Evolutionary conservation across 2,797 vertebrate species (phyloP), one percentile per base, ranked within the genome.

Genomic region (Sebastes steindachneri): DNA sequence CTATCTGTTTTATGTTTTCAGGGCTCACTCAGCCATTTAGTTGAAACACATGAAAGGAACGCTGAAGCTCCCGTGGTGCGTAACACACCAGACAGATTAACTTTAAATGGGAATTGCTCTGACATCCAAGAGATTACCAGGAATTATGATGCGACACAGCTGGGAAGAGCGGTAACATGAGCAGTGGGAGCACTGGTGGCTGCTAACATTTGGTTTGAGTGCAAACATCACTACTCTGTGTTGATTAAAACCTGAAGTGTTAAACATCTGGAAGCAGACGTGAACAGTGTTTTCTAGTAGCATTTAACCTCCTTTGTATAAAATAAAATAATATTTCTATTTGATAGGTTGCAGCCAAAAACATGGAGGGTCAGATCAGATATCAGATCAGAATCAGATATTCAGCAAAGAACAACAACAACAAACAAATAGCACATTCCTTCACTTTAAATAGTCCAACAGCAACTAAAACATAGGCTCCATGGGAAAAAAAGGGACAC

Each of bases 21-120:
- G 62, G 3, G 25, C 75, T 93, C 90, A 88, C 74, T 85, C 75
- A 92, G 25, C 71, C 73, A 64, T 85, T 85, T 79, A 74, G 59
- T 12, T 68, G 83, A 77, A 84, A 80, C 83, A 73, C 74, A 68
- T 82, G 73, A 86, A 68, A 66, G 81, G 68, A 82, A 35, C 37
- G 60, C 63, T 66, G 69, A 58, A 48, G 66, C 45, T 86, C 63
- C 25, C 9, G 9, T 7, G 69, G 66, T 79, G 78, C 82, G 70
- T 59, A 70, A 79, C 84, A 69, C 80, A 70, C 58, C 68, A 75
- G 68, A 76, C 73, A 82, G 85, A 90, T 90, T 87, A 84, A 77
- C 75, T 87, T 82, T 80, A 71, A 80, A 86, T 84, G 79, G 75
- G 81, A 75, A 84, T 68, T 23, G 54, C 82, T 77, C 51, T 80